phyloP scores from a whole-genome alignment of 2,113 vertebrate genomes.

The Myiozetetes cayanensis region DNA sequence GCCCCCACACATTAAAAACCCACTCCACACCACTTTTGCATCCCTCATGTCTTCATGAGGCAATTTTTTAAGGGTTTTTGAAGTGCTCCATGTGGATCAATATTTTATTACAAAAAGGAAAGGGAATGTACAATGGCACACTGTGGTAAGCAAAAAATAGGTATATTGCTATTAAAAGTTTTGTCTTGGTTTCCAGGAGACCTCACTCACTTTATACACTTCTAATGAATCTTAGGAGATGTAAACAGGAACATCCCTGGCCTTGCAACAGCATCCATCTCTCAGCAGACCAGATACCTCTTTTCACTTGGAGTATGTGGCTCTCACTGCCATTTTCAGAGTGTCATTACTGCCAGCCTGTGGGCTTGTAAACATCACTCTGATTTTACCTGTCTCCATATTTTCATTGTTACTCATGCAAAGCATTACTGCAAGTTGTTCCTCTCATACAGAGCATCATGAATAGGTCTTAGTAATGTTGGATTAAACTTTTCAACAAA shows the following conservation, averaged over 20 bases:
- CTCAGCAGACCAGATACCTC: background rate
- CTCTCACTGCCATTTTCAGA: background rate
- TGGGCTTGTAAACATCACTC: background rate
- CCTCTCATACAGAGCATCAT: background rate
- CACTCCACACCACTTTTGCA: rapidly evolving
- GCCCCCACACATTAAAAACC: rapidly evolving
- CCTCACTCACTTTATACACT: background rate
- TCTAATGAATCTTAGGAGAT: background rate
- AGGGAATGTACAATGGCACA: background rate
- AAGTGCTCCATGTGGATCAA: background rate
- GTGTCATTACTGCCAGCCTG: background rate
- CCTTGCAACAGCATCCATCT: background rate
- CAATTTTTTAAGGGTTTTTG: background rate
- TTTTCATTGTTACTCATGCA: background rate
- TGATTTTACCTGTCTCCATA: background rate
- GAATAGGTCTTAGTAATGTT: background rate
- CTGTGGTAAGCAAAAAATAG: background rate
- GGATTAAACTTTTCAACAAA: conserved; percentile 7
- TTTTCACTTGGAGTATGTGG: background rate
- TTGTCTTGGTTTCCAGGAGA: background rate
- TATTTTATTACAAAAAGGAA: background rate
- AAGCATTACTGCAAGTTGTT: background rate
- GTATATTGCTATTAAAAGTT: background rate
- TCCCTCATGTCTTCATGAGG: background rate
- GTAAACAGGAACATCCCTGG: background rate